Evolutionary conservation across 2,888 invertebrate species (phyloP).

Genomic region (Orchestes rusci): DNA sequence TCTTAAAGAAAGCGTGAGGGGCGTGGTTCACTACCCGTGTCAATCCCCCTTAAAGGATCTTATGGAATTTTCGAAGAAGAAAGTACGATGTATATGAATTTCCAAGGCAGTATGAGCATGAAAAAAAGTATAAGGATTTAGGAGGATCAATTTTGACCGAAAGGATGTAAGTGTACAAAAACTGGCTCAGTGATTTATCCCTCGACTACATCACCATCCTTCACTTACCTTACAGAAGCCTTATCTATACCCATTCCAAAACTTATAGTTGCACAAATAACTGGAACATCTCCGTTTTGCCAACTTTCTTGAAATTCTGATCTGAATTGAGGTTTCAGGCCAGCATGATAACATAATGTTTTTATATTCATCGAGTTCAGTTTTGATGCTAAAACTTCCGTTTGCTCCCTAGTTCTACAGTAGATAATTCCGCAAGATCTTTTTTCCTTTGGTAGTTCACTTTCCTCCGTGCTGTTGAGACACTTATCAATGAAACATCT

Average conservation of each 20-base stretch:
- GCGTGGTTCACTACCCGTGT: too few relatives aligned
- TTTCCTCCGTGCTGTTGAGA: conserved; percentile 53
- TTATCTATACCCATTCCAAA: conserved; percentile 99
- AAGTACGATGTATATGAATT: too few relatives aligned
- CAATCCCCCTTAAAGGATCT: too few relatives aligned
- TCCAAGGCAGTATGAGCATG: too few relatives aligned
- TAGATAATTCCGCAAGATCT: conserved; percentile 33
- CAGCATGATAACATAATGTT: conserved; percentile 86
- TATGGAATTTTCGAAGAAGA: too few relatives aligned
- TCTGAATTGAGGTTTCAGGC: conserved; percentile 66
- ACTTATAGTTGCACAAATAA: conserved; percentile 94
- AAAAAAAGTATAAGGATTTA: too few relatives aligned
- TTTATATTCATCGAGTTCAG: conserved; percentile 67
- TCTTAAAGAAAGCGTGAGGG: too few relatives aligned
- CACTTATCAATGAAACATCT: conserved; percentile 63
- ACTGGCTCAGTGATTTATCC: too few relatives aligned
- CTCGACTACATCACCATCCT: conserved; percentile 97
- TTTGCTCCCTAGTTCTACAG: conserved; percentile 59
- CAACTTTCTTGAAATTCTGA: conserved; percentile 81
- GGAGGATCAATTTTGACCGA: too few relatives aligned
- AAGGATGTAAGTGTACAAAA: too few relatives aligned
- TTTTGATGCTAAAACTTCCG: conserved; percentile 73
- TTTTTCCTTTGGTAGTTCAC: conserved; percentile 35
- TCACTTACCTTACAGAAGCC: conserved; percentile 66
- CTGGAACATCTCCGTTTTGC: conserved; percentile 81